Percentiles rank a stretch among this genome's conserved stretches.
These are phyloP conservation scores for Amphibalanus amphitrite DNA, from an alignment of 1,140 invertebrate species.

Conservation along the genomic window DNA sequence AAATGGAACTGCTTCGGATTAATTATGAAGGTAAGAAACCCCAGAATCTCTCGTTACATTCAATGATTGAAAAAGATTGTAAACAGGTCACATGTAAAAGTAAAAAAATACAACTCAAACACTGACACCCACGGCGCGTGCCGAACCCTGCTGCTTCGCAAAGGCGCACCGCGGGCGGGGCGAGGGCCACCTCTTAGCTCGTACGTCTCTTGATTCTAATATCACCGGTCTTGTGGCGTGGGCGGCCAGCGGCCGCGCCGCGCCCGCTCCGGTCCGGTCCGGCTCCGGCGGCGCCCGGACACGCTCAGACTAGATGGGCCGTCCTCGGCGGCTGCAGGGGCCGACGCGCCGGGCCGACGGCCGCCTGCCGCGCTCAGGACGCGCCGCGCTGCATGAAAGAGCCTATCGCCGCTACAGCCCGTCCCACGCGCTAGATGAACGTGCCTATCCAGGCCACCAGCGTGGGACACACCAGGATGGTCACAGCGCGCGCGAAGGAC, in stretches of 20 bases:
- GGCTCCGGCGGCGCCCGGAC: too few species aligned
- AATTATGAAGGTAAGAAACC: not conserved
- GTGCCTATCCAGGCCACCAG: not conserved
- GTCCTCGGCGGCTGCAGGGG: too few species aligned
- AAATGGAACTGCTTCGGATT: not conserved
- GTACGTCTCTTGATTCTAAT: not conserved
- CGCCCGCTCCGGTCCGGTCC: not conserved
- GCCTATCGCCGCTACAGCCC: not conserved
- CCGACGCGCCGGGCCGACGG: not conserved
- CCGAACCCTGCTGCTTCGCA: not conserved
- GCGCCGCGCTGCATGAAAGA: not conserved
- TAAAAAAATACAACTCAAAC: not conserved
- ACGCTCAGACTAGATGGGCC: not conserved
- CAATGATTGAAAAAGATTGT: not conserved
- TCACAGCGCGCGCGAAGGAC: not conserved
- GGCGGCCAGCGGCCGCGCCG: too few species aligned
- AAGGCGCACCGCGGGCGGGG: not conserved
- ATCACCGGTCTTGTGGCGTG: not conserved
- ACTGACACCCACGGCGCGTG: too few species aligned
- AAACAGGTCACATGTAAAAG: not conserved
- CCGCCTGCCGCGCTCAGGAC: too few species aligned
- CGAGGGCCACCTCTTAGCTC: not conserved
- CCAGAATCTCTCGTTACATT: not conserved
- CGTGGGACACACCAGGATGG: not conserved
- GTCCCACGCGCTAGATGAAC: not conserved